Base-by-base conservation (phyloP, 1,140 invertebrate genomes). In the Arctopsyche grandis region DNA sequence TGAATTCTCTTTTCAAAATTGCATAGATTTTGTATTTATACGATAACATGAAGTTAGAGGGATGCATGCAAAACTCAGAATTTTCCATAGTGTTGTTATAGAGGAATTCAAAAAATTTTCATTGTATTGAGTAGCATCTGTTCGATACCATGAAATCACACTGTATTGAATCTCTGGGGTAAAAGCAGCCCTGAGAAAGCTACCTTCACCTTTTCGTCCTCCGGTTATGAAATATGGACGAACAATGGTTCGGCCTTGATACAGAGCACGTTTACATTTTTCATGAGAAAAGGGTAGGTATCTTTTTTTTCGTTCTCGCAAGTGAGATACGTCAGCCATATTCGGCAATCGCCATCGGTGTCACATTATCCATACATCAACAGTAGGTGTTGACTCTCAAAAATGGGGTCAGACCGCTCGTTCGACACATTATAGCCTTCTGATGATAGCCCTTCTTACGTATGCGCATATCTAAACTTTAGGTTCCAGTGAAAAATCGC, bases 221-320 rank as follows among this genome's bases (percentile, higher is more conserved):
- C 21, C 19, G n/a, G 69, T 70, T 56, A 56, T 74, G 71, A 74
- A 74, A 74, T 74, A 56, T 29, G 22, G 46, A 56, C 48, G 24
- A 66, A 66, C 24, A 66, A 26, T 26, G 63, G 21, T 10, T 14
- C 24, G 9, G 21, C 3, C 63, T 9, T 26, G 24, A 66, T 66
- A 66, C 63, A 29, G 5, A n/a, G 26, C 21, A 9, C 63, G 24
- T 66, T 66, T 66, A 66, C 63, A 66, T 66, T 66, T 66, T 66
- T 66, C 63, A 66, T 66, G 63, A 66, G 63, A 22, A 16, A 66
- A 26, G 63, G 22, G 22, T 38, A 38, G 24, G 63, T 14, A 19
- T 29, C 24, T 24, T 26, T 66, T 26, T 29, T 22, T 22, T 5
- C 19, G 24, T 3, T 5, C 7, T 22, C 63, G 7, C 24, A 10